Evolutionary conservation across 2,888 invertebrate species (phyloP).

Genomic region (Antheraea yamamai): DNA sequence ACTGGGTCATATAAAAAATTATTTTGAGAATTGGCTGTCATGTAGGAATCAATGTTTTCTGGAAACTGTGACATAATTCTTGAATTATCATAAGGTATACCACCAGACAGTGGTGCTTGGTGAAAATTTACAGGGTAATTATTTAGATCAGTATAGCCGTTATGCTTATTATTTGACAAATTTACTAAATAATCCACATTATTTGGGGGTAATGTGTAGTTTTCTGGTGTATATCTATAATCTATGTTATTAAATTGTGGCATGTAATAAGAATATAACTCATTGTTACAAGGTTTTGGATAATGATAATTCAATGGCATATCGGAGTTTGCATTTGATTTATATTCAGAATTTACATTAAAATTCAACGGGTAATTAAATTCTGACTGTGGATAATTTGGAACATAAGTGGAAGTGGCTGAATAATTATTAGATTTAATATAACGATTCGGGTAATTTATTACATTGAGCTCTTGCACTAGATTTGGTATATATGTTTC

Average conservation of each 20-base stretch:
- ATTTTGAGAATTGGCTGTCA: not conserved
- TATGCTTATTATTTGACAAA: not conserved
- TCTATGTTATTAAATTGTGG: not conserved
- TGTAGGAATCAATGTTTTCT: not conserved
- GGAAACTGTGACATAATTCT: not conserved
- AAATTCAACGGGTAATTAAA: not conserved
- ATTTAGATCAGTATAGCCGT: not conserved
- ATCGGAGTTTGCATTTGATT: not conserved
- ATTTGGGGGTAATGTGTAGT: not conserved
- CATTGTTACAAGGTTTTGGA: not conserved
- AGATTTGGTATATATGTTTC: conserved; percentile 1
- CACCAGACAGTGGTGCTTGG: not conserved
- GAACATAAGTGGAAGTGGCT: not conserved
- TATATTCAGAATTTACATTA: not conserved
- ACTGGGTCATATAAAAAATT: not conserved
- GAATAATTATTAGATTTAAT: not conserved
- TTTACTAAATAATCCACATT: not conserved
- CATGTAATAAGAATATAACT: not conserved
- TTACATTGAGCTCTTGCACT: too few relatives aligned
- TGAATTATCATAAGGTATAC: not conserved
- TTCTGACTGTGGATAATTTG: not conserved
- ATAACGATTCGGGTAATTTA: not conserved
- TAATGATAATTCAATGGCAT: not conserved
- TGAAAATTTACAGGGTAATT: not conserved
- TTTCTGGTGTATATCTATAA: not conserved